Evolutionary conservation across 2,113 vertebrate genomes (phyloP).

Genomic region (Xiphias gladius): DNA sequence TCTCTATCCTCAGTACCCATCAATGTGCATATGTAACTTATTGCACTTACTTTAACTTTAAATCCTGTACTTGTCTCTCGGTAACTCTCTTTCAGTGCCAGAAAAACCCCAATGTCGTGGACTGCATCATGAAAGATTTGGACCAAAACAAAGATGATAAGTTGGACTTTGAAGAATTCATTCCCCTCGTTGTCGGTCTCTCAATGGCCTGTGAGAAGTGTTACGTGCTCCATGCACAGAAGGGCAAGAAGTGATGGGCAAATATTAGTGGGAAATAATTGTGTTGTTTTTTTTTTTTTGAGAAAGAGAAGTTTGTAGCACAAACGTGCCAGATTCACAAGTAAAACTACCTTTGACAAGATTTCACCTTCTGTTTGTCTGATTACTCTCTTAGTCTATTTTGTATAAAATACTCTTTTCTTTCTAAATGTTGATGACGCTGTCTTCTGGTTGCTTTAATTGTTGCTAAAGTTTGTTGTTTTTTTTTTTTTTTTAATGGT

Average conservation of each 20-base stretch:
- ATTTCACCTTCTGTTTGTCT: not conserved
- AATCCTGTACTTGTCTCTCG: not conserved
- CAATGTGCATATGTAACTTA: no score
- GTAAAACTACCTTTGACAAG: conserved; percentile 51
- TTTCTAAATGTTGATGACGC: not conserved
- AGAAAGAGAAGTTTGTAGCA: conserved; percentile 9
- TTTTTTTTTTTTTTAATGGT: no score
- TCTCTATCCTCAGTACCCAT: not conserved
- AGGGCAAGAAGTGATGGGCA: conserved; percentile 65
- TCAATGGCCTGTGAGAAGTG: conserved; percentile 91
- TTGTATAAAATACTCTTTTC: not conserved
- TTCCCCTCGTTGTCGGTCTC: conserved; percentile 89
- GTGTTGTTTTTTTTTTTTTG: not conserved
- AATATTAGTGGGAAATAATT: not conserved
- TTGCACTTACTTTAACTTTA: not conserved
- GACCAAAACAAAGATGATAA: conserved; percentile 90
- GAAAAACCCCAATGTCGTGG: conserved; percentile 85
- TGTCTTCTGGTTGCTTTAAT: not conserved
- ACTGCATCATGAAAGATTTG: conserved; percentile 91
- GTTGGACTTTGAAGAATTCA: conserved; percentile 93
- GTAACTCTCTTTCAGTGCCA: conserved; percentile 82
- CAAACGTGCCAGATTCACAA: conserved; percentile 25
- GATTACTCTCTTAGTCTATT: not conserved
- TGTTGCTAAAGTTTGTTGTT: not conserved
- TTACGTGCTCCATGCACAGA: conserved; percentile 68